phyloP scores from a whole-genome alignment of 2,113 vertebrate genomes.

The Spilogale gracilis region DNA sequence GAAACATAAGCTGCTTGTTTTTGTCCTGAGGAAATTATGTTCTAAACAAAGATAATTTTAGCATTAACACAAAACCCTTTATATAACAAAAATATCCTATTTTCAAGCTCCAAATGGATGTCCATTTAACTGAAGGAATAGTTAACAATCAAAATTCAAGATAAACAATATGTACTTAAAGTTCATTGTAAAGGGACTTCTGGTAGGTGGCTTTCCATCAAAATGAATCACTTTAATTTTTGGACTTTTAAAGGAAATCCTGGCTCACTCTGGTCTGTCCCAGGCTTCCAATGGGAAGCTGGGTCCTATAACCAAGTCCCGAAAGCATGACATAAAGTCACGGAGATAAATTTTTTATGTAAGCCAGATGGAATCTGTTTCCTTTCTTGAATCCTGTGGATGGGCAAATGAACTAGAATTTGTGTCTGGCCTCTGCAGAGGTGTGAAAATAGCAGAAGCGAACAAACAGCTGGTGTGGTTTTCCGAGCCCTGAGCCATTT shows the following conservation, averaged over 20 bases:
- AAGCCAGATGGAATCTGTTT: not conserved
- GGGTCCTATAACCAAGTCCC: not conserved
- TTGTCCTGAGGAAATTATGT: not conserved
- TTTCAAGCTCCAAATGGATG: constrained; percentile 22
- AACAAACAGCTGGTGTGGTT: not conserved
- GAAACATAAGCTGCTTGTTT: not conserved
- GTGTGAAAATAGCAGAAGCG: not conserved
- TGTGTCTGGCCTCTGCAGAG: not conserved
- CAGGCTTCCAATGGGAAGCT: not conserved
- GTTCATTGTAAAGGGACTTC: not conserved
- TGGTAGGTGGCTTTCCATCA: not conserved
- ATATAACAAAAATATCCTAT: not conserved
- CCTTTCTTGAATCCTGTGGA: not conserved
- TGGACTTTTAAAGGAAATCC: not conserved
- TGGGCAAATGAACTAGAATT: not conserved
- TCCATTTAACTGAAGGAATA: not conserved
- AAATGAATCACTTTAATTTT: not conserved
- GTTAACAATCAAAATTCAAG: constrained; percentile 14
- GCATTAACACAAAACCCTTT: not conserved
- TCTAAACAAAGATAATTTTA: constrained; percentile 9
- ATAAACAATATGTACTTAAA: not conserved
- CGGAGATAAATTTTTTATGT: not conserved
- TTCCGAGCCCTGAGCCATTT: not conserved
- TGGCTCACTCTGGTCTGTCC: not conserved
- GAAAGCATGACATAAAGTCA: not conserved